Percentiles rank a stretch among this genome's conserved stretches.
phyloP scores from a whole-genome alignment of 2,113 vertebrate species.

The Collichthys lucidus region DNA sequence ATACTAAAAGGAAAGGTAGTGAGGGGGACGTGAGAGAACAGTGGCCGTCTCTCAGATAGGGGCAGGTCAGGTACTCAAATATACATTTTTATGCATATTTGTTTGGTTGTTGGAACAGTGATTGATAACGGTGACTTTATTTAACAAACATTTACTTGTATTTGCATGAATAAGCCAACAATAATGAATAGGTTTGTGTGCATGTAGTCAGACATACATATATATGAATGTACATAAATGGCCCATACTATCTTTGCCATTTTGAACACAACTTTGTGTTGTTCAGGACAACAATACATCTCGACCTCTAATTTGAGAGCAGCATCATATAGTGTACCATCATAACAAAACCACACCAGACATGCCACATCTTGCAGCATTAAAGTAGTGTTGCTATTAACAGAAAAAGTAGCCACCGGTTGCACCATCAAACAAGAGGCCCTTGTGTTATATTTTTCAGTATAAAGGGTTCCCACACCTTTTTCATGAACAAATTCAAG shows the following conservation, averaged over 20 bases:
- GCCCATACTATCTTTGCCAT: neutral
- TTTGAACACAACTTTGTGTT: conserved; percentile 1
- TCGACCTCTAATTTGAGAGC: conserved; percentile 31
- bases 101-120: conserved; percentile 48
- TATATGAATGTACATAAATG: neutral
- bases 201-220: conserved; percentile 26
- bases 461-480: no score
- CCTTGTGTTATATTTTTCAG: neutral
- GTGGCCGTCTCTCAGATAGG: conserved; percentile 15
- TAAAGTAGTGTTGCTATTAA: neutral
- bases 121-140: conserved; percentile 32
- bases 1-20: conserved; percentile 34
- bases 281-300: conserved; percentile 1
- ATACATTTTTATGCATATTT: conserved; percentile 77
- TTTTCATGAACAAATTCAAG: no score
- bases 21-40: conserved; percentile 17
- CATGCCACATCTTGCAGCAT: neutral
- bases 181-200: conserved; percentile 37
- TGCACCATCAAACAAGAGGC: conserved; percentile 27
- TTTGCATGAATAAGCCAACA: conserved; percentile 37
- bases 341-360: neutral
- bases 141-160: conserved; percentile 37
- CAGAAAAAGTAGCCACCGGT: neutral
- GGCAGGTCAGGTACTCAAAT: conserved; percentile 65
- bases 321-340: neutral